phyloP scores from a whole-genome alignment of 2,888 invertebrate species.

The Scaptomyza parva region DNA sequence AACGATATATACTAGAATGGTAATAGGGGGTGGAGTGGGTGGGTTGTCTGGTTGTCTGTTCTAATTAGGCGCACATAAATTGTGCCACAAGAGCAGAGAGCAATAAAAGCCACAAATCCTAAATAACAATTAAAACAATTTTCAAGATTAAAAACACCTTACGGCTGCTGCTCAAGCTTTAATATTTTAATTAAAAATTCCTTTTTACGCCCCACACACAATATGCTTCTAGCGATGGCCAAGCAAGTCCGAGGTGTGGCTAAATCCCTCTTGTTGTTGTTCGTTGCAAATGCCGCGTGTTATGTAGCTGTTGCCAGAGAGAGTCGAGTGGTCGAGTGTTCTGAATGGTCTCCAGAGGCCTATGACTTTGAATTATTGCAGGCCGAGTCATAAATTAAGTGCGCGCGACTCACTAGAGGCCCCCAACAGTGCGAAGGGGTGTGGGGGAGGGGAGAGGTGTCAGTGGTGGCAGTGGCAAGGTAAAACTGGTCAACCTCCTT shows the following conservation, averaged over 20 bases:
- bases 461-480: neutral
- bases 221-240: constrained; percentile 48
- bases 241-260: constrained; percentile 20
- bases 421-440: neutral
- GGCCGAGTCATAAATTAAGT: constrained; percentile 77
- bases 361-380: constrained; percentile 81
- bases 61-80: constrained; percentile 79
- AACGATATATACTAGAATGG: neutral
- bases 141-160: constrained; percentile 81
- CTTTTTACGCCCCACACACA: constrained; percentile 57
- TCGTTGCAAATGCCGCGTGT: constrained; percentile 30
- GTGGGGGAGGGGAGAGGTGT: neutral
- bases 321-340: constrained; percentile 63
- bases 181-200: constrained; percentile 81
- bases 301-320: constrained; percentile 23
- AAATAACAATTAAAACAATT: constrained; percentile 81
- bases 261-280: constrained; percentile 16
- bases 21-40: no score
- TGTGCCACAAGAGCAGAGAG: constrained; percentile 38
- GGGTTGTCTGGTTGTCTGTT: constrained; percentile 67
- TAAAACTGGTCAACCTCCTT: constrained; percentile 16
- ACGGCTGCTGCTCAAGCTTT: constrained; percentile 62
- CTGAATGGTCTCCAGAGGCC: constrained; percentile 78
- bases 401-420: constrained; percentile 25
- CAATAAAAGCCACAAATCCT: constrained; percentile 68